Base-by-base conservation (phyloP, 2,113 vertebrate genomes). In the Tricholaema leucomelas region DNA sequence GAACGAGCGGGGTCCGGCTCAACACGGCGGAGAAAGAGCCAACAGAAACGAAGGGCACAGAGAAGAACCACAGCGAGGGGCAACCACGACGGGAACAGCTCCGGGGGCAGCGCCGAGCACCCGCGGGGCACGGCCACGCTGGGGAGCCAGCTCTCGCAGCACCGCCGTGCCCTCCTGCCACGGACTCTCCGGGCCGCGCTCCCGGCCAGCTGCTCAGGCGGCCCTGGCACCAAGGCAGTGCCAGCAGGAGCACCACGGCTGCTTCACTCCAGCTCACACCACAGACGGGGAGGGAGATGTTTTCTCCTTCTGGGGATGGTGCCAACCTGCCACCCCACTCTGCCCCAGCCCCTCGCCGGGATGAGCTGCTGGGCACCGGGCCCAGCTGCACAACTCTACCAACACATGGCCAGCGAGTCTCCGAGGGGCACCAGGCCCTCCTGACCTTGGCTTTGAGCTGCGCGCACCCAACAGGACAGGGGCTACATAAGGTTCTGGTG, bases 1-100 rank as follows among this genome's bases (percentile, higher is more conserved):
- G 91, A 95, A 95, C 15, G 93, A 95, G 94, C 69, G 3, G 82
- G 91, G 78, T 85, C 93, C 94, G 88, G 95, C 95, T 95, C 96
- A 96, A 97, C 67, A 46, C 50, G 95, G 75, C 46, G 75, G 81
- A 66, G 83, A 71, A 81, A 73, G 23, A 87, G n/a, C 46, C 54
- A 93, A 90, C 81, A 95, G 91, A 94, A 91, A 95, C 27, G 21
- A 91, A 96, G 95, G 81, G 55, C 14, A 31, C 80, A 50, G 48
- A 50, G 48, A 24, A 50, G 18, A 24, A 50, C 5, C 21, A 23
- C 46, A 48, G 46, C 46, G 20, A 10, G 46, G 44, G 15, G 40
- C 40, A 15, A 10, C 20, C 21, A 15, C 10, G 95, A 95, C 94
- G 96, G 91, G 95, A 97, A 81, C 30, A 35, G 92, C 96, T 97